Evolutionary conservation across 2,888 invertebrate species (phyloP).

Genomic region (Rhingia rostrata): DNA sequence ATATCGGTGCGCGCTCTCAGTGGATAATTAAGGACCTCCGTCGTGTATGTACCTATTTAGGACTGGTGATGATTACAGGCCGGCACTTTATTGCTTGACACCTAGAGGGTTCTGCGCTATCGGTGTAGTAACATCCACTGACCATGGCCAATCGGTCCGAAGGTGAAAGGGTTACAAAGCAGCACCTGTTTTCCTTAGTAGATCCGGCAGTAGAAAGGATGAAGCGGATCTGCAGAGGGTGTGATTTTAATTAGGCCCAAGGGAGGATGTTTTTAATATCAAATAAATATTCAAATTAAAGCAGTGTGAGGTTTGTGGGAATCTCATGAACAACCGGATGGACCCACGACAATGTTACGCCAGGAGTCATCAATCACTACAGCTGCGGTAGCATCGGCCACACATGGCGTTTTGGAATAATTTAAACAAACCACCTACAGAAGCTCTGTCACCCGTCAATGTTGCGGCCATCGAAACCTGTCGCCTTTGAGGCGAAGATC

Average conservation of each 20-base stretch:
- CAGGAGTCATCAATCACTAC: constrained; percentile 47
- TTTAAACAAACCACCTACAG: constrained; percentile 68
- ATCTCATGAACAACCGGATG: constrained; percentile 18
- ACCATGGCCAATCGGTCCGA: constrained; percentile 62
- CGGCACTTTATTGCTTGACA: constrained; percentile 83
- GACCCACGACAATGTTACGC: background rate
- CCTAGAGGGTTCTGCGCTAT: constrained; percentile 81
- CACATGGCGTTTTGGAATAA: constrained; percentile 61
- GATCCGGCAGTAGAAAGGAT: constrained; percentile 45
- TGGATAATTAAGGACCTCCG: constrained; percentile 83
- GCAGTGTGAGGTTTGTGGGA: constrained; percentile 8
- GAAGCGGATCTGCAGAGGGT: constrained; percentile 25
- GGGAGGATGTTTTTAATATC: constrained; percentile 25
- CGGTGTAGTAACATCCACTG: constrained; percentile 63
- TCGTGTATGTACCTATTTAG: constrained; percentile 83
- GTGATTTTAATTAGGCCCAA: constrained; percentile 62
- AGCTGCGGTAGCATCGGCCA: constrained; percentile 47
- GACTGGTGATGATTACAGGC: constrained; percentile 83
- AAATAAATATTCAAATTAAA: constrained; percentile 44
- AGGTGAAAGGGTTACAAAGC: constrained; percentile 60
- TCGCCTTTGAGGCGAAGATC: constrained; percentile 59
- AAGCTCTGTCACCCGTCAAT: constrained; percentile 70
- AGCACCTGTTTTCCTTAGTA: constrained; percentile 59
- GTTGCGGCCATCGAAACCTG: constrained; percentile 56
- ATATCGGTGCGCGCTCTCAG: constrained; percentile 76